Conservation (phyloP, 2,888 invertebrate genomes). For the Arrhopalites spinosus region DNA sequence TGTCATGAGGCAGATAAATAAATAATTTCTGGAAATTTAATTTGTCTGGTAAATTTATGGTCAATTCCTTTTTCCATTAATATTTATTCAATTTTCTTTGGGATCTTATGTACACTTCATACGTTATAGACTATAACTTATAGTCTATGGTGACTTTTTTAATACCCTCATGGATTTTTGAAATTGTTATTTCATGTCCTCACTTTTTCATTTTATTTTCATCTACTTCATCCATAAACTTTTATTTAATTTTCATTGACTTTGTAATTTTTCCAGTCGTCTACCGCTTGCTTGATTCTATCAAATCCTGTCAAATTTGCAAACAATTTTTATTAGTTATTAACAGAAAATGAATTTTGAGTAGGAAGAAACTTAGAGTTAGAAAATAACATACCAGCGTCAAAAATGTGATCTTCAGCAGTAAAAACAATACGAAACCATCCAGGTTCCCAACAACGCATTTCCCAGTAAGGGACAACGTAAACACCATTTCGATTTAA, state of each 20-base stretch:
- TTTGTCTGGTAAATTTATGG: too few relatives aligned
- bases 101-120: too few relatives aligned
- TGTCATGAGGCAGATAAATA: too few relatives aligned
- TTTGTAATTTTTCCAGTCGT: conserved; percentile 17
- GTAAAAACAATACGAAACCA: conserved; percentile 49
- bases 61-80: too few relatives aligned
- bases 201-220: conserved; percentile 10
- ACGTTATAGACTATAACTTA: too few relatives aligned
- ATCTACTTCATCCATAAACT: background rate
- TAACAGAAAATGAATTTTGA: background rate
- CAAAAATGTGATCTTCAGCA: conserved; percentile 36
- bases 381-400: conserved; percentile 10
- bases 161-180: background rate
- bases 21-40: too few relatives aligned
- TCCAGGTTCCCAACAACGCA: conserved; percentile 40
- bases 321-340: background rate
- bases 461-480: conserved; percentile 48
- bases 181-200: background rate
- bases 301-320: conserved; percentile 4
- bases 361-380: background rate
- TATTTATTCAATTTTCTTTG: too few relatives aligned
- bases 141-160: too few relatives aligned
- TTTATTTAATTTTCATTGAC: background rate
- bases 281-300: conserved; percentile 8
- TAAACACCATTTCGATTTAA: conserved; percentile 41